These are phyloP conservation scores for Enteromius argenteus DNA, from an alignment of 2,797 vertebrate species.

Conservation along the genomic window DNA sequence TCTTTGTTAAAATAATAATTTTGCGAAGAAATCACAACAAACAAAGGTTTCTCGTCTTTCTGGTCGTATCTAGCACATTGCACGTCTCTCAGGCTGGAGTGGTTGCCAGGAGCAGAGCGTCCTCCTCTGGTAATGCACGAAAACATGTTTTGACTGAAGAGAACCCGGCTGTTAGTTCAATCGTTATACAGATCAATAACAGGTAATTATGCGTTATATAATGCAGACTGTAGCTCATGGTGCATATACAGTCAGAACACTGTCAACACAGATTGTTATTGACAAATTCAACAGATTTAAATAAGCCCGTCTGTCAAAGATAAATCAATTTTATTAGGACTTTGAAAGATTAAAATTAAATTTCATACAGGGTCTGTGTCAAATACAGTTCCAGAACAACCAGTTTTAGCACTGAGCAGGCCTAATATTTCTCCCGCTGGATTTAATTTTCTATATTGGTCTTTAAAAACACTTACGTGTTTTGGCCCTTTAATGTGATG, in stretches of 20 bases:
- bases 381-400: background rate
- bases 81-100: background rate
- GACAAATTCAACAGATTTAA: background rate
- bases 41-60: background rate
- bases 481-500: conserved; percentile 39
- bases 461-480: conserved; percentile 40
- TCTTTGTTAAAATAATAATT: background rate
- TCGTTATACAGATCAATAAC: conserved; percentile 2
- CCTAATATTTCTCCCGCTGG: background rate
- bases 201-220: conserved; percentile 8
- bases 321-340: background rate
- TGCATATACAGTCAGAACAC: background rate
- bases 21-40: background rate
- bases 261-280: background rate
- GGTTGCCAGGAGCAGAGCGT: conserved; percentile 23
- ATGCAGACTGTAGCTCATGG: background rate
- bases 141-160: conserved; percentile 1
- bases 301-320: conserved; percentile 6
- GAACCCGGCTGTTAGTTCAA: background rate
- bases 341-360: conserved; percentile 1
- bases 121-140: conserved; percentile 12
- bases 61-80: background rate
- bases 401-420: background rate
- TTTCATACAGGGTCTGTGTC: background rate
- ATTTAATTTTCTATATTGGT: conserved; percentile 42